Base-by-base conservation (phyloP, 2,113 vertebrate species). In the Polypterus senegalus region DNA sequence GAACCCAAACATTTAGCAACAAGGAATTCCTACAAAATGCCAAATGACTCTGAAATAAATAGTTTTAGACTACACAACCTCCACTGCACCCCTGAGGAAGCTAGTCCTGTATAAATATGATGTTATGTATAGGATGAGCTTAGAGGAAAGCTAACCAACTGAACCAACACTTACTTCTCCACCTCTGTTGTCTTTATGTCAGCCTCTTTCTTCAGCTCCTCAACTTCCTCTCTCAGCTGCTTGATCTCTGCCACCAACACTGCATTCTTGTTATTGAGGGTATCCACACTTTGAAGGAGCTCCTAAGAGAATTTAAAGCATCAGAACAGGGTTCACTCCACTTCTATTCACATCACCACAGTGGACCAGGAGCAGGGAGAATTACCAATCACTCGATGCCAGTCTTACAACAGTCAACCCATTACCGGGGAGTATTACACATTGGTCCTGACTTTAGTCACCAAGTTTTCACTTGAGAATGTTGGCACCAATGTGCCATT, bases 191-290 rank as follows among this genome's bases (percentile, higher is more conserved):
- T 68, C 5, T 79, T 74, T 10, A n/a, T 3, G 0, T 76, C 62
- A 1, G 63, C 1, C 46, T n/a, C 64, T 54, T 4, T 44, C 45
- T 27, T 72, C 51, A 79, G 72, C 55, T 70, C 57, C 3, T 60
- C 57, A 0, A 45, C 72, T 61, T 86, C 76, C 0, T 65, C 58
- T 49, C 80, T 79, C 45, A 81, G 67, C 65, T 67, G 62, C 3
- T 54, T 64, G 61, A 86, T 75, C 72, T 81, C 81, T 49, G 46
- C 10, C 48, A 74, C 4, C n/a, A 81, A 79, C 62, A 54, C 75
- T 1, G 79, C 60, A 56, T 79, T 79, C 54, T 76, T 82, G 51
- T 75, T 71, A 66, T 67, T 47, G 11, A 4, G 0, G 9, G 5
- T 5, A 1, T 7, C 58, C 57, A 70, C 7, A 58, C 61, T 67